A percentile compares a stretch with the other conserved stretches of the same genome.
These are phyloP conservation scores for Crocidura indochinensis DNA, from an alignment of 2,797 vertebrate species.

Conservation along the genomic window DNA sequence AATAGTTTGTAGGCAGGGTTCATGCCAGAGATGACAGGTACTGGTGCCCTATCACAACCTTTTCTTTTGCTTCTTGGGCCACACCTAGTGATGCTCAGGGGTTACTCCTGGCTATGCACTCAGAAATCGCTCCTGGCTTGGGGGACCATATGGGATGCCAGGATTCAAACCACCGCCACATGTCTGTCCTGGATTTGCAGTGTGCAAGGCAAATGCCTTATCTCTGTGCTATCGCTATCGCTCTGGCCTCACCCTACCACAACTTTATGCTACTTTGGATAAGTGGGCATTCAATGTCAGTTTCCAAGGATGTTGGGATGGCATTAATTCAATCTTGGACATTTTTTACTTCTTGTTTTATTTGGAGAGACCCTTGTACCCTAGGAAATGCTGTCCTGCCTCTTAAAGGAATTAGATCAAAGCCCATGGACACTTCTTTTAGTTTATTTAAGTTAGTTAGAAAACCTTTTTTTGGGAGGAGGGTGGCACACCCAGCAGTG, in stretches of 20 bases:
- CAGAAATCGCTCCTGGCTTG: no score
- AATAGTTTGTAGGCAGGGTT: constrained; percentile 9
- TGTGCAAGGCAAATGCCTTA: no score
- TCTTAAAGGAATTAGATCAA: constrained; percentile 28
- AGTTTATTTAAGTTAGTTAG: constrained; percentile 37
- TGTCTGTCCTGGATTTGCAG: no score
- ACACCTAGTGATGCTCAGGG: no score
- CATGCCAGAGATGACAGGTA: constrained; percentile 35
- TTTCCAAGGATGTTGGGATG: constrained; percentile 62
- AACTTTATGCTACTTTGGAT: constrained; percentile 39
- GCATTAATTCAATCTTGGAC: constrained; percentile 26
- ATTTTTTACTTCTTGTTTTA: constrained; percentile 39
- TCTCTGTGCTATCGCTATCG: no score
- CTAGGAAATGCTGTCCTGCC: background rate
- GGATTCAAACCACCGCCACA: no score
- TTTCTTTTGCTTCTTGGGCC: no score
- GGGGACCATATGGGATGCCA: no score
- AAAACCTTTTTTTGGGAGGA: background rate
- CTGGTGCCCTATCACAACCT: background rate
- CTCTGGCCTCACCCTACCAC: background rate
- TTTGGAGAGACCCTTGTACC: background rate
- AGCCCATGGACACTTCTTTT: constrained; percentile 26
- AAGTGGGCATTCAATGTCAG: constrained; percentile 16
- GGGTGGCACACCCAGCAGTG: no score
- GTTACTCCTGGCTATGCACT: no score